Conservation (phyloP, 2,797 vertebrate species). For the Catharus ustulatus region DNA sequence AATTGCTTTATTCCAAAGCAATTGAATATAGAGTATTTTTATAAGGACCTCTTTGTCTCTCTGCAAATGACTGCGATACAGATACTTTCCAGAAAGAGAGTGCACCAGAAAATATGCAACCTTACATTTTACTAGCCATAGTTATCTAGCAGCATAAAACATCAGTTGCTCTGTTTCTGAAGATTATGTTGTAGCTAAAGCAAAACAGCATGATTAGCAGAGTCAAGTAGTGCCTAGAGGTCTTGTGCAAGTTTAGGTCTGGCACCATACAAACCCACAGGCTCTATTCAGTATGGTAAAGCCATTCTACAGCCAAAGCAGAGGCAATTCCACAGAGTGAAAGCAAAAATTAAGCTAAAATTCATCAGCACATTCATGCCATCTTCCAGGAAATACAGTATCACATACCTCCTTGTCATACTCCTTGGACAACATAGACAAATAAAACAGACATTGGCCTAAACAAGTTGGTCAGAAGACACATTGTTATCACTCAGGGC, state of each 20-base stretch:
- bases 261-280: not conserved
- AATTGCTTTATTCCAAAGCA: slow-evolving; percentile 63
- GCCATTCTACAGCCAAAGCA: slow-evolving; percentile 26
- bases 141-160: not conserved
- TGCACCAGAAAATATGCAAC: not conserved
- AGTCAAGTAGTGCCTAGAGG: not conserved
- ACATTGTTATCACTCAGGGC: slow-evolving; percentile 3
- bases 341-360: slow-evolving; percentile 26
- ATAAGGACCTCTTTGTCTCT: slow-evolving; percentile 35
- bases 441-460: slow-evolving; percentile 63
- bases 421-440: slow-evolving; percentile 57
- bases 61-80: slow-evolving; percentile 24
- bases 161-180: not conserved
- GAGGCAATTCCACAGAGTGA: not conserved
- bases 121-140: not conserved
- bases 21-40: slow-evolving; percentile 23
- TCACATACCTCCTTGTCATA: slow-evolving; percentile 58
- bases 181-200: not conserved
- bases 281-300: not conserved
- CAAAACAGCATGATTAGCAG: not conserved
- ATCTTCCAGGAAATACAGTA: slow-evolving; percentile 29
- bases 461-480: slow-evolving; percentile 43
- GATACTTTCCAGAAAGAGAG: slow-evolving; percentile 27
- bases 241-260: not conserved
- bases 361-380: slow-evolving; percentile 13